Evolutionary conservation across 2,113 vertebrate species (phyloP), one percentile per base, ranked within the genome.

Genomic region (Protobothrops flavoviridis): DNA sequence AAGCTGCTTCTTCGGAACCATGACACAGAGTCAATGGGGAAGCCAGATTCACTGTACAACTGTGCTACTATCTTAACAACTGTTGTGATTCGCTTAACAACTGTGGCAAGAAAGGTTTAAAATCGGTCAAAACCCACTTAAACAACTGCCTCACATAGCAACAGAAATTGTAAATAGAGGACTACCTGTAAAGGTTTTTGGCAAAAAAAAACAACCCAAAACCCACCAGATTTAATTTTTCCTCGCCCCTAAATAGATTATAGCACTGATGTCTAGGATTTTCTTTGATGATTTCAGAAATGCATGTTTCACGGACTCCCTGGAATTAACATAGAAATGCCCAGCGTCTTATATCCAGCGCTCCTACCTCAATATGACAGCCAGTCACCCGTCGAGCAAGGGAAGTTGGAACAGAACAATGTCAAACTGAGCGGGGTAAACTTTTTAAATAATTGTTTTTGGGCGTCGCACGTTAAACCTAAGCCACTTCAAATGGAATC

Each of bases 291-390:
- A 33, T 92, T 48, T 89, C 94, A 99, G 99, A 99, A 98, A 96
- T 98, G 98, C 53, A 99, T 99, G 99, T 99, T 99, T 96, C 98
- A 99, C 0, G 99, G 98, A 6, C 96, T 99, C 94, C 99, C 99
- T 87, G 99, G 99, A 91, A 96, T 99, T 94, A 98, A 97, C 96
- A 97, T 98, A 20, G 98, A 99, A 92, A 98, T 99, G 98, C 99
- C 98, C 0, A 1, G 95, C 0, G 98, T 98, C 88, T 97, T 99
- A 87, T 99, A 99, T 96, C 99, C 99, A 0, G 97, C 99, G 21
- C 98, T 97, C 0, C 97, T 99, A 21, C 98, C 99, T 55, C 99
- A 99, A 96, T 99, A 99, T 0, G 99, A 99, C 91, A 97, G 97
- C 33, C 94, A 97, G 45, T 96, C 98, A 0, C 93, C 98, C 0